Evolutionary conservation across 2,113 vertebrate genomes (phyloP).

Genomic region (Oceanites oceanicus): DNA sequence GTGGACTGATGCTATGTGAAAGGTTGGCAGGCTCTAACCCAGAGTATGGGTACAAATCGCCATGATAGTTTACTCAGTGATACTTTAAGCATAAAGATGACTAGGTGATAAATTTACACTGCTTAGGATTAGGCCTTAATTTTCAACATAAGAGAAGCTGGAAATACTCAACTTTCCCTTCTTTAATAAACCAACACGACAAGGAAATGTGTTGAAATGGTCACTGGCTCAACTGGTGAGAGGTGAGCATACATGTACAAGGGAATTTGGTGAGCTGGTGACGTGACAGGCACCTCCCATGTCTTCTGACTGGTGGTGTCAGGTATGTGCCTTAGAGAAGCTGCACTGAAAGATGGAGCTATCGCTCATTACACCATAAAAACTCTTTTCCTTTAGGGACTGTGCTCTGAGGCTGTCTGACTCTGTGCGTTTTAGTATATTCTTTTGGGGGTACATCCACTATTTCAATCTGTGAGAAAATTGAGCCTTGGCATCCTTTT

Average conservation of each 20-base stretch:
- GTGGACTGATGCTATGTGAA: not conserved
- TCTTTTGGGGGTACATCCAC: not conserved
- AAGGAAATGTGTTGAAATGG: not conserved
- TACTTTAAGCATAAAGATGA: not conserved
- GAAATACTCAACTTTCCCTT: not conserved
- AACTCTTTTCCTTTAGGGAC: not conserved
- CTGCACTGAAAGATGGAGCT: not conserved
- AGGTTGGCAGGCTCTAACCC: not conserved
- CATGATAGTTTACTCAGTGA: not conserved
- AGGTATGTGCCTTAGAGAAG: not conserved
- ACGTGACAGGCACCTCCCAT: not conserved
- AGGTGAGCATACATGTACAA: not conserved
- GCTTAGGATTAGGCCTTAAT: not conserved
- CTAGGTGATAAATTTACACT: not conserved
- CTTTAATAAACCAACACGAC: not conserved
- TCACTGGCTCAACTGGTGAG: not conserved
- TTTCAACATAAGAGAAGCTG: not conserved
- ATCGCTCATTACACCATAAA: not conserved
- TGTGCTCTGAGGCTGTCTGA: fast-evolving
- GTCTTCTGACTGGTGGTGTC: not conserved
- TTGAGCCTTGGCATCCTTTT: not conserved
- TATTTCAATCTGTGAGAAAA: not conserved
- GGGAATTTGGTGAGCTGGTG: not conserved
- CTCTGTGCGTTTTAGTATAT: not conserved
- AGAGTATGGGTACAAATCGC: not conserved